Evolutionary conservation across 2,113 vertebrate genomes (phyloP).

Genomic region (Cisticola juncidis): DNA sequence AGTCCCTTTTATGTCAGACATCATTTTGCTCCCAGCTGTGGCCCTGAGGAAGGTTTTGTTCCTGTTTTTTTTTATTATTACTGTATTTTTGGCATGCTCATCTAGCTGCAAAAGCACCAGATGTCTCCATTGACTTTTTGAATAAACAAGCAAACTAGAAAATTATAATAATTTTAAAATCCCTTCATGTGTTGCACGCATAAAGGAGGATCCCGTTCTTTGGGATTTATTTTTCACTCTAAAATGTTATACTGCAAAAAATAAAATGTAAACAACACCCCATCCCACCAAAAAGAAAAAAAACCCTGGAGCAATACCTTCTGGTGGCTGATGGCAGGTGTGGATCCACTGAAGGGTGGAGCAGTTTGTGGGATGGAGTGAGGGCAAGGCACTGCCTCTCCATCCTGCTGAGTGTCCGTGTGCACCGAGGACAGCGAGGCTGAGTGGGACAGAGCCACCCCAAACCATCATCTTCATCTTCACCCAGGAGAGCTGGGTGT

Average conservation of each 20-base stretch:
- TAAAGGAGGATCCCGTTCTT: not conserved
- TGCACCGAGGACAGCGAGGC: accelerated
- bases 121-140: slow-evolving; percentile 45
- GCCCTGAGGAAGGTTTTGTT: slow-evolving; percentile 39
- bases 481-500: accelerated
- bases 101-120: slow-evolving; percentile 47
- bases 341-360: not conserved
- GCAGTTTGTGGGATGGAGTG: not conserved
- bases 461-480: too few relatives aligned
- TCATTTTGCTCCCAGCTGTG: slow-evolving; percentile 64
- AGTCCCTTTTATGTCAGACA: slow-evolving; percentile 43
- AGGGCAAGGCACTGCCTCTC: accelerated
- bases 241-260: not conserved
- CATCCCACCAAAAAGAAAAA: not conserved
- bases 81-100: slow-evolving; percentile 17
- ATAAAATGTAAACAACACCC: not conserved
- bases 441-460: accelerated
- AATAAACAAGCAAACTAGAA: slow-evolving; percentile 40
- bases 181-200: not conserved
- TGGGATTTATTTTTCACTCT: not conserved
- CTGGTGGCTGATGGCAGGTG: not conserved
- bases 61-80: not conserved
- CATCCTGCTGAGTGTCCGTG: not conserved
- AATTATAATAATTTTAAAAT: slow-evolving; percentile 19
- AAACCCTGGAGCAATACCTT: not conserved